Conservation (phyloP, 2,797 vertebrate genomes). For the Hemibagrus guttatus region DNA sequence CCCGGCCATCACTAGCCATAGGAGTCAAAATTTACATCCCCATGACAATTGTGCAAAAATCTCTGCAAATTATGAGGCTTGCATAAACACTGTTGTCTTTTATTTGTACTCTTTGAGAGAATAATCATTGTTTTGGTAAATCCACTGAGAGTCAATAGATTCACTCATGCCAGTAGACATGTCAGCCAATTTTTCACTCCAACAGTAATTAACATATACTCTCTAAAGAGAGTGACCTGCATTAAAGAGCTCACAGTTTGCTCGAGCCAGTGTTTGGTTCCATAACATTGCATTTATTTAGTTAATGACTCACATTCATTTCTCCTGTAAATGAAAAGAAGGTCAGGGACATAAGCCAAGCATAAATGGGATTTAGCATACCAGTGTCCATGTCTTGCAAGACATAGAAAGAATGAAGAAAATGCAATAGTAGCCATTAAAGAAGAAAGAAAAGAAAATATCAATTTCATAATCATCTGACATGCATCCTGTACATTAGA, state of each 20-base stretch:
- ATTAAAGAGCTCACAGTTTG: conserved; percentile 57
- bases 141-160: conserved; percentile 15
- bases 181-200: conserved; percentile 26
- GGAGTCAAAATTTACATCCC: not conserved
- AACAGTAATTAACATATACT: conserved; percentile 31
- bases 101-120: not conserved
- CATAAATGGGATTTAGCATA: not conserved
- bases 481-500: too few relatives aligned
- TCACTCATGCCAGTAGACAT: conserved; percentile 30
- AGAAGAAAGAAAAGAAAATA: not conserved
- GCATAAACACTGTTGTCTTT: not conserved
- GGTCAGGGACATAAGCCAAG: conserved; percentile 48
- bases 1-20: not conserved
- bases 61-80: not conserved
- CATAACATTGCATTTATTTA: conserved; percentile 63
- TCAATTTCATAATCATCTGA: too few relatives aligned
- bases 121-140: conserved; percentile 36
- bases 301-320: conserved; percentile 63
- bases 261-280: conserved; percentile 58
- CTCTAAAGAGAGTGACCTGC: conserved; percentile 54
- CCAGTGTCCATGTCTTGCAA: not conserved
- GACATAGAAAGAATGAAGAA: not conserved
- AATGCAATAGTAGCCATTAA: not conserved
- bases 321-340: conserved; percentile 56
- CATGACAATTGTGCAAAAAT: conserved; percentile 6